phyloP scores from a whole-genome alignment of 2,888 invertebrate species.

The Chalcosyrphus nemorum region DNA sequence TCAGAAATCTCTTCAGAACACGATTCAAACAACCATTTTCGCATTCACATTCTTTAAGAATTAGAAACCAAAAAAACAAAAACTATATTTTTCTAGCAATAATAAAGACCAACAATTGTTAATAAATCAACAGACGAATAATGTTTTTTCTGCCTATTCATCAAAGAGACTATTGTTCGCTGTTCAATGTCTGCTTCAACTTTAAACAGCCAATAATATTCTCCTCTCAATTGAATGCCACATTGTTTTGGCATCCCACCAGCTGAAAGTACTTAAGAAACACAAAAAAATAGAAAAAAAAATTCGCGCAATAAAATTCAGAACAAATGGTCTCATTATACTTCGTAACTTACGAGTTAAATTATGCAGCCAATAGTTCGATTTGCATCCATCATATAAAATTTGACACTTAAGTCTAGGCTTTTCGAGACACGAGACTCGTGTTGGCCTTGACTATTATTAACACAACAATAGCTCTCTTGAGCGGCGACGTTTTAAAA shows the following conservation, averaged over 20 bases:
- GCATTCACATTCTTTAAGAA: no score
- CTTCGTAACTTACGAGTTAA: neutral
- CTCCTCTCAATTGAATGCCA: conserved; percentile 13
- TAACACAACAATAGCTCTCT: neutral
- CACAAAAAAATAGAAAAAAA: no score
- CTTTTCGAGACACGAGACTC: neutral
- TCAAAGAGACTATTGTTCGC: conserved; percentile 39
- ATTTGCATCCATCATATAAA: conserved; percentile 1
- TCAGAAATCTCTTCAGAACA: no score
- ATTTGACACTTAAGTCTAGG: conserved; percentile 6
- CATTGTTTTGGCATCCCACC: conserved; percentile 27
- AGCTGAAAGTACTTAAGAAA: conserved; percentile 11
- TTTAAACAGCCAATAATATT: neutral
- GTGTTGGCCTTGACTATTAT: neutral
- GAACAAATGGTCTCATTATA: conserved; percentile 22
- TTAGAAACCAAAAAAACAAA: neutral
- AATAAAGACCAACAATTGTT: neutral
- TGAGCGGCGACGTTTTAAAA: neutral
- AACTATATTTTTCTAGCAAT: neutral
- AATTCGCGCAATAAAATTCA: conserved; percentile 2
- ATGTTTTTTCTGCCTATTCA: neutral
- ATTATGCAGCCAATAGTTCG: neutral
- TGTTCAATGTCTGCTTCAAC: neutral
- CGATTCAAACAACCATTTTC: no score
- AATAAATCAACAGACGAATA: conserved; percentile 1